Base-by-base conservation (phyloP, 2,797 vertebrate genomes). In the Megalops cyprinoides region DNA sequence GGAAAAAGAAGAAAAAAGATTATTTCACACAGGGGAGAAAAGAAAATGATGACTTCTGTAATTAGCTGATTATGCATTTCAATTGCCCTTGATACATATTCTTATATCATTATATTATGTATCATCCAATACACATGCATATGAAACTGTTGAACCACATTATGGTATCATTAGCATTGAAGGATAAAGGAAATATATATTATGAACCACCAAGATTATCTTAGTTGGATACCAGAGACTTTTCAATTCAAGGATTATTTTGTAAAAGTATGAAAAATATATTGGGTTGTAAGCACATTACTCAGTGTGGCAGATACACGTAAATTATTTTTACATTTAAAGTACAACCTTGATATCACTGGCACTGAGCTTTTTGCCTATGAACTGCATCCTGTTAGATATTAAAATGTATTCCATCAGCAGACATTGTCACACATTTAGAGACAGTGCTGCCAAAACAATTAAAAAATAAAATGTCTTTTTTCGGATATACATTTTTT, bases 41-140 rank as follows among this genome's bases (percentile, higher is more conserved):
- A 31, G 23, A 62, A 49, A 42, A 39, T 5, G 10, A 77, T 28
- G 28, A 77, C 76, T 84, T 81, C 87, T 77, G 1, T 6, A n/a
- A 82, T 87, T 76, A 82, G 89, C 89, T 89, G 84, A 86, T 90
- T 88, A 90, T 85, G 83, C 87, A 83, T 83, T 81, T 85, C 34
- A 51, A 84, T 81, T 82, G 78, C 37, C 8, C 20, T 44, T 71
- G 39, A 71, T 44, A 71, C 37, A 44, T 71, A 42, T 71, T 20
- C 6, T 18, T 10, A 42, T 23, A 42, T 42, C 23, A 44, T 15
- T 39, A 69, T 15, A 4, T 39, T 20, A 20, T 67, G 12, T 37
- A 18, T 18, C 39, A 39, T 15, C 15, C 15, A 42, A 67, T 67
- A 67, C 34, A 67, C 34, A 18, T 37, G 31, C 34, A 67, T 37